Percentiles rank a stretch among this genome's conserved stretches.
Evolutionary conservation across 2,113 vertebrate genomes (phyloP).

Genomic region (Seriola rivoliana): DNA sequence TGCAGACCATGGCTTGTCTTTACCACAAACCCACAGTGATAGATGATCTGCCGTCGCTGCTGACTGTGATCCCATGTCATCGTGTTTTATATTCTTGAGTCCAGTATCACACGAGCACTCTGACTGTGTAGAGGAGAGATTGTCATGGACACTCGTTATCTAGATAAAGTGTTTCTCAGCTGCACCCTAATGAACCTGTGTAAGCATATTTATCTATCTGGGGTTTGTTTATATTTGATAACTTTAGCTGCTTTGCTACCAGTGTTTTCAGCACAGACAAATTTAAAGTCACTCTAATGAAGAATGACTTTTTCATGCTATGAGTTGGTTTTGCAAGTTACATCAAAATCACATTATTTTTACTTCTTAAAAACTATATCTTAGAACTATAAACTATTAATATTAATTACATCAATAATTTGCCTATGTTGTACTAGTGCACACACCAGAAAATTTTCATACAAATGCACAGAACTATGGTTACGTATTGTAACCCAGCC

Average conservation of each 20-base stretch:
- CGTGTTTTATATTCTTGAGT: background rate
- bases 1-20: background rate
- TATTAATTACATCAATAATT: background rate
- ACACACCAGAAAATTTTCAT: background rate
- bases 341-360: background rate
- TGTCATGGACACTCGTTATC: slow-evolving; percentile 41
- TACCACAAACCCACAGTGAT: background rate
- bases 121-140: background rate
- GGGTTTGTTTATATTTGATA: background rate
- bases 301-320: slow-evolving; percentile 1
- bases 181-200: slow-evolving; percentile 11
- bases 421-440: background rate
- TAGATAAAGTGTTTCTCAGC: slow-evolving; percentile 41
- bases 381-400: background rate
- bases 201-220: background rate
- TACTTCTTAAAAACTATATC: background rate
- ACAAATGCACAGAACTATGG: background rate
- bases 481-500: background rate
- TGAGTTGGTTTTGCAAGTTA: background rate
- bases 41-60: background rate
- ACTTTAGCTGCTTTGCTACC: background rate
- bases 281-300: background rate
- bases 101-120: background rate
- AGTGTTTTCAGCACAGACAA: background rate
- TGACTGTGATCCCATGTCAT: background rate